Evolutionary conservation across 2,888 invertebrate genomes (phyloP), one percentile per base, ranked within the genome.

Genomic region (Pyrochroa serraticornis): DNA sequence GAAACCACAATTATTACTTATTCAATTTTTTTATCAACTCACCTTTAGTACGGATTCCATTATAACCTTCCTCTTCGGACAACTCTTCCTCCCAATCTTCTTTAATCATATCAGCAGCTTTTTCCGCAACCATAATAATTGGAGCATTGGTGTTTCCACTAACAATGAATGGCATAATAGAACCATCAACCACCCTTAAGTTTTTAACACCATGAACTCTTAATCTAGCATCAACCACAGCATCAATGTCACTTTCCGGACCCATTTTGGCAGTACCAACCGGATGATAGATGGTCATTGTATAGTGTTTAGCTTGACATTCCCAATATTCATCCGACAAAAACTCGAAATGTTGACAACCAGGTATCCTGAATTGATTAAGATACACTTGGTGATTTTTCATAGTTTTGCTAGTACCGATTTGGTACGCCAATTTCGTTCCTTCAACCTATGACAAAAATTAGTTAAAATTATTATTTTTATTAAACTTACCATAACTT

Each of bases 111-210:
- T 93, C 92, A 0, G 91, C 83, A 1, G 87, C 91, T 70, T 90
- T 92, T 72, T 93, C 93, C 0, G 88, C 93, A 38, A 93, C 88
- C 93, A 93, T 93, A 39, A 92, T 87, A 1, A 85, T 85, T 0
- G 93, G 91, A 0, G 91, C 92, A 70, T 92, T 92, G 0, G 92
- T 93, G 71, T 93, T 92, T 0, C 92, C 93, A 32, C 84, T 89
- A 0, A 87, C 82, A 49, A 93, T 90, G 1, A 79, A 84, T 0
- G 93, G 93, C 90, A 94, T 93, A 12, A 94, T 83, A 64, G 92
- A 92, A 0, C 88, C 91, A 74, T 94, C 94, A 1, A 92, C 84
- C 0, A 94, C 89, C 31, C 93, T 81, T 5, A 94, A 80, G 5
- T 84, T 82, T 8, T 79, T 76, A 0, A 92, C 79, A 0, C 91